Evolutionary conservation across 2,797 vertebrate species (phyloP), one percentile per base, ranked within the genome.

Genomic region (Rhyacichthys aspro): DNA sequence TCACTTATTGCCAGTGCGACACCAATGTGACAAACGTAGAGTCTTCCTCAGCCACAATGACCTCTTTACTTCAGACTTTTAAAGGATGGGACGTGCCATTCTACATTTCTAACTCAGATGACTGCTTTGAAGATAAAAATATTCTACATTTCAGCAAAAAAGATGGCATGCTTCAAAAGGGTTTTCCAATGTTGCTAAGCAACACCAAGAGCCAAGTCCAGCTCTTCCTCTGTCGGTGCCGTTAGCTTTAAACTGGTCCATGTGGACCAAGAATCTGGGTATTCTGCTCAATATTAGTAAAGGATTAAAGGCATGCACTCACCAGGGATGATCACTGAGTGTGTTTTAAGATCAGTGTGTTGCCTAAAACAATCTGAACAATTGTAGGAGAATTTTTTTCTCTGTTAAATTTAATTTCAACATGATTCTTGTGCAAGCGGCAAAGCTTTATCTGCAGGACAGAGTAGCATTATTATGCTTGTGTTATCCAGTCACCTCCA

Each of bases 141-240:
- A 70, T 76, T 69, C 74, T 18, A 74, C 58, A 82, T 76, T 76
- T 56, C 55, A 67, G 64, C 28, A 52, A 71, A 78, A 28, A 63
- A 70, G 44, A 81, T 61, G 53, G 54, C 48, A 43, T 39, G 32
- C 59, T 76, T 81, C 66, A 70, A 71, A 74, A 56, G 50, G 73
- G 48, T 67, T 83, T 86, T 79, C 77, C 75, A 75, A 71, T 76
- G 84, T 90, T 88, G 85, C 87, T 81, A 68, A 71, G 89, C 87
- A 90, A 89, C 87, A 82, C 71, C 78, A 70, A 57, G 74, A 80
- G 66, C 72, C 50, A 67, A 82, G 67, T 82, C 76, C 63, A 75
- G 63, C 52, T 32, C 44, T 47, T 72, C 19, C 49, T 48, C 45
- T 77, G 65, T 63, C 74, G 58, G 23, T 56, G 54, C 55, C 37